Evolutionary conservation across 2,888 invertebrate genomes (phyloP).

Genomic region (Zonitis immaculata): DNA sequence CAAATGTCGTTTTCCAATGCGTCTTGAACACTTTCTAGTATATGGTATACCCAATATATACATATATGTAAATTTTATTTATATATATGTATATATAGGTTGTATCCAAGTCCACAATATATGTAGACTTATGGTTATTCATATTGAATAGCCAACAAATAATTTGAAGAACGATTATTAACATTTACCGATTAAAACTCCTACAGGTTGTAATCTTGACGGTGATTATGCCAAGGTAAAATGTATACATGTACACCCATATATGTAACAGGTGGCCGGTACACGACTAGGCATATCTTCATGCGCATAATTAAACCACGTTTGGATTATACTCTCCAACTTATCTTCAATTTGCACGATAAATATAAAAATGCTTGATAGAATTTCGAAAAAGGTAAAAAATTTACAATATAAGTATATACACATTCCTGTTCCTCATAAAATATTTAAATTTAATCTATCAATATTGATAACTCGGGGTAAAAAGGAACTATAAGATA

Average conservation of each 20-base stretch:
- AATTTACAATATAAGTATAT: no score
- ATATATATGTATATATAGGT: no score
- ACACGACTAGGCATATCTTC: conserved; percentile 22
- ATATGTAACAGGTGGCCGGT: conserved; percentile 20
- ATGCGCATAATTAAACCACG: conserved; percentile 27
- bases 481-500: no score
- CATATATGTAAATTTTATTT: no score
- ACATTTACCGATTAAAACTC: neutral
- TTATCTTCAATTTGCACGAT: conserved; percentile 18
- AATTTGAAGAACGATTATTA: neutral
- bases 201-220: conserved; percentile 1
- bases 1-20: conserved; percentile 11
- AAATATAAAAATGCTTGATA: conserved; percentile 6
- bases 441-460: no score
- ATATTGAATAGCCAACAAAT: neutral
- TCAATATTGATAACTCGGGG: no score
- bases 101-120: no score
- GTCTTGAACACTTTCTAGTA: neutral
- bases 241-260: conserved; percentile 4
- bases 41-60: no score
- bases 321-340: conserved; percentile 6
- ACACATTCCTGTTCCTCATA: no score
- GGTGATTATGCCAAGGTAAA: conserved; percentile 1
- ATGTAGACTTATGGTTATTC: no score
- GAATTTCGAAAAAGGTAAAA: neutral